Evolutionary conservation across 2,113 vertebrate genomes (phyloP).

Genomic region (Dipodomys merriami): DNA sequence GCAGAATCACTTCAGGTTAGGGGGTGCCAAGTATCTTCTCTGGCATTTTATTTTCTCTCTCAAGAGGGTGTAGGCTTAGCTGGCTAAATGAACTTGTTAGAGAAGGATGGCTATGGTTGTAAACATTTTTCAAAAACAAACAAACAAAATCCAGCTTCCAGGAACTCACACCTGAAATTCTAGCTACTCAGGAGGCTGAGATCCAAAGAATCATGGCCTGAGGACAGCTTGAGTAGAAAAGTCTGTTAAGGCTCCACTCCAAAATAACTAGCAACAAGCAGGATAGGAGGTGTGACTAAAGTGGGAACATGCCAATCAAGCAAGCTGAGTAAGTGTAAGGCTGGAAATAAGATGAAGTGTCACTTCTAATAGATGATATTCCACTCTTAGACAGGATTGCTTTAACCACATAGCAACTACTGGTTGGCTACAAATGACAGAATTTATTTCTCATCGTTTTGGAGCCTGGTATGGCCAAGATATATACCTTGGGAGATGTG

Average conservation of each 20-base stretch:
- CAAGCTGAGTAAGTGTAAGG: no score
- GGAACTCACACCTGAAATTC: no score
- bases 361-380: background rate
- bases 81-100: background rate
- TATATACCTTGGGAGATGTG: background rate
- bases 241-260: no score
- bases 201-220: no score
- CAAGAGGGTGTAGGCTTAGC: background rate
- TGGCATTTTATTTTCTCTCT: background rate
- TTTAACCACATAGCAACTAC: background rate
- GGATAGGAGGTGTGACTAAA: no score
- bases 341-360: background rate
- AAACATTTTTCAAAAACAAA: slow-evolving; percentile 31
- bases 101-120: background rate
- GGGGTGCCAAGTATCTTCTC: background rate
- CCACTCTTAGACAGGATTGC: background rate
- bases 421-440: background rate
- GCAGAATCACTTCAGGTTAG: background rate
- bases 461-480: background rate
- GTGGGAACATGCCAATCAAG: no score
- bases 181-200: no score
- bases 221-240: no score
- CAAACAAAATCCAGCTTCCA: background rate
- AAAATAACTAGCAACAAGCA: no score
- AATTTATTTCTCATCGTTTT: background rate